phyloP scores from a whole-genome alignment of 1,140 invertebrate genomes.

The Caenorhabditis brenneri region DNA sequence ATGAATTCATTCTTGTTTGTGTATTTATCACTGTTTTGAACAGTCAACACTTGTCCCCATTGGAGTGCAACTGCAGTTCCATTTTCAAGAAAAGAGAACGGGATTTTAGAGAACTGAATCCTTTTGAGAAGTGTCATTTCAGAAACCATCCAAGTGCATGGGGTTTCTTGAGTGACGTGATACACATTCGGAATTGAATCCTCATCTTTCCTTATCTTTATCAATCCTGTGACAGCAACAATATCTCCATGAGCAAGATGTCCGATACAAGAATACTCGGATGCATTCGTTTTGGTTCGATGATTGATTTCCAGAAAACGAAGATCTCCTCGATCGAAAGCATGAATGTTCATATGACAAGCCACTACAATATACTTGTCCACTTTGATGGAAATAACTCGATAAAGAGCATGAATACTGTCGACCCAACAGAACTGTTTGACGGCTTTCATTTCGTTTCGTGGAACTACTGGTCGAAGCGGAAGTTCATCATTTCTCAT shows the following conservation, averaged over 20 bases:
- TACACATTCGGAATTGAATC: background rate
- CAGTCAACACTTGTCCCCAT: background rate
- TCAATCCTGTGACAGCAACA: background rate
- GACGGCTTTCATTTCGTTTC: background rate
- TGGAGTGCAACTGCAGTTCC: background rate
- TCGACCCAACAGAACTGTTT: background rate
- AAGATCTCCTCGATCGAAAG: slow-evolving; percentile 18
- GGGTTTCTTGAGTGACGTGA: background rate
- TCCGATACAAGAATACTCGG: background rate
- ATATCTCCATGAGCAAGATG: background rate
- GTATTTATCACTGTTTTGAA: background rate
- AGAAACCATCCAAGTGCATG: background rate
- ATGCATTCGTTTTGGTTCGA: background rate
- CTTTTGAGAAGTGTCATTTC: background rate
- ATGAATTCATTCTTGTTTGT: background rate
- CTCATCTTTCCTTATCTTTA: background rate
- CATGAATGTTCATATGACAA: background rate
- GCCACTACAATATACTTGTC: slow-evolving; percentile 8
- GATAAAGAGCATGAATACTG: background rate
- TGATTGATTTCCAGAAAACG: slow-evolving; percentile 1
- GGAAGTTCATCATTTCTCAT: too few relatives aligned
- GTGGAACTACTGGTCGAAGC: background rate
- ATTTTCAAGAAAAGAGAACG: background rate
- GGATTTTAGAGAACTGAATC: background rate
- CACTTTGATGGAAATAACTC: background rate